phyloP scores from a whole-genome alignment of 2,888 invertebrate species.

The Drosophila melanosoma region DNA sequence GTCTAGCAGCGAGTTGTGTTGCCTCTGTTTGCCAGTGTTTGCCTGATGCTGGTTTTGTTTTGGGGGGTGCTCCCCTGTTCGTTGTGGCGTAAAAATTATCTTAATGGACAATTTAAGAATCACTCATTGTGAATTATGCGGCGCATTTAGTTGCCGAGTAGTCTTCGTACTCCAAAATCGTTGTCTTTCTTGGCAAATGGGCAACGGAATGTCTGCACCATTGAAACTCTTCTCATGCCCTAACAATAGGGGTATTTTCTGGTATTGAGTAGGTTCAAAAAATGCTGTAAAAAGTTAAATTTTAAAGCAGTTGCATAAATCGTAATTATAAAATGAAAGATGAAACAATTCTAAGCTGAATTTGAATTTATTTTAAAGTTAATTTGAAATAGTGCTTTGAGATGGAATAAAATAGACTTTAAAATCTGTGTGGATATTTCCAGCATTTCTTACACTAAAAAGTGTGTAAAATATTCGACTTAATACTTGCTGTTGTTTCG shows the following conservation, averaged over 20 bases:
- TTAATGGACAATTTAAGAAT: conserved; percentile 83
- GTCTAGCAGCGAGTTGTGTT: conserved; percentile 39
- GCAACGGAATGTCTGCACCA: conserved; percentile 53
- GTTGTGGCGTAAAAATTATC: conserved; percentile 77
- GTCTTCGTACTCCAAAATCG: conserved; percentile 46
- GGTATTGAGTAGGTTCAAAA: background rate
- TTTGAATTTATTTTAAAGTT: background rate
- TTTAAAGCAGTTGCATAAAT: background rate
- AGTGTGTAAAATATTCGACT: conserved; percentile 12
- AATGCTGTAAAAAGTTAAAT: background rate
- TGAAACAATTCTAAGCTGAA: background rate
- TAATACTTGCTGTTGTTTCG: background rate
- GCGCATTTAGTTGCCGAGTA: conserved; percentile 76
- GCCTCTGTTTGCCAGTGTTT: conserved; percentile 1
- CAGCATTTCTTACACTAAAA: background rate
- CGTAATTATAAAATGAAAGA: background rate
- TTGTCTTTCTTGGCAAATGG: conserved; percentile 63
- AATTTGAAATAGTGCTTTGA: background rate
- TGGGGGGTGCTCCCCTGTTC: conserved; percentile 47
- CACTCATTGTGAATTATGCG: conserved; percentile 83
- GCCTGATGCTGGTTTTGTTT: conserved; percentile 7
- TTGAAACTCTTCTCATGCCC: conserved; percentile 48
- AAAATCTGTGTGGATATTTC: background rate
- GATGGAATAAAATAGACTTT: background rate
- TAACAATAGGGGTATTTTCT: background rate